Evolutionary conservation across 2,888 invertebrate genomes (phyloP), one percentile per base, ranked within the genome.

Genomic region (Drosophila merina): DNA sequence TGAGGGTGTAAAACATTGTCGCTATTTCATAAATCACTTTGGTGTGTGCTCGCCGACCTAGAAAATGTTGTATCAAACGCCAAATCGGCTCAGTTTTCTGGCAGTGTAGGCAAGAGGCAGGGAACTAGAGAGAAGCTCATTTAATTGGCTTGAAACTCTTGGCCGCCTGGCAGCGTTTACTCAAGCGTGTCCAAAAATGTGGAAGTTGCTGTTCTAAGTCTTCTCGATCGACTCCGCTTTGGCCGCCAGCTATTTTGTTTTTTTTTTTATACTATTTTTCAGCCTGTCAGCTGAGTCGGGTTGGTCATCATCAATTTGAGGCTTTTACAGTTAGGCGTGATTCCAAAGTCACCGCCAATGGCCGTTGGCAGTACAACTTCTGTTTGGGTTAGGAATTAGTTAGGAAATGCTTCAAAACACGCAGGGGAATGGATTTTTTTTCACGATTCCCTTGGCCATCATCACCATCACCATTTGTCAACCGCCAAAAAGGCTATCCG

Each of bases 11-110:
- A 70, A 68, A 55, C 63, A 54, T 49, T 62, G 75, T 69, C 50
- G 50, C 47, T 14, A 9, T 12, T 26, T 4, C 75, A 85, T 83
- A 87, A 81, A 86, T 81, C 85, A 81, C 69, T 73, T 66, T 49
- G 33, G 49, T 30, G 62, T 55, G 74, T 84, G 87, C 62, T 71
- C 68, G 75, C 67, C 75, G 85, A 87, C 87, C 82, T 85, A 81
- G 75, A 85, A 81, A 77, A 48, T 58, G 20, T 3, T 8, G 9
- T 36, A 78, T 64, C 68, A 50, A 36, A 25, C n/a, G 51, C 47
- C 20, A n/a, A 47, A 69, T 26, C 14, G 40, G 4, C 4, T 45
- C 36, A 54, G 42, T 74, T 81, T 66, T 72, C 64, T 67, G 51
- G 3, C 49, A 63, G 69, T 70, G 69, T 68, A 50, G 6, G 28